These are phyloP conservation scores for Linurgus olivaceus DNA, from an alignment of 2,797 vertebrate species.

Conservation along the genomic window DNA sequence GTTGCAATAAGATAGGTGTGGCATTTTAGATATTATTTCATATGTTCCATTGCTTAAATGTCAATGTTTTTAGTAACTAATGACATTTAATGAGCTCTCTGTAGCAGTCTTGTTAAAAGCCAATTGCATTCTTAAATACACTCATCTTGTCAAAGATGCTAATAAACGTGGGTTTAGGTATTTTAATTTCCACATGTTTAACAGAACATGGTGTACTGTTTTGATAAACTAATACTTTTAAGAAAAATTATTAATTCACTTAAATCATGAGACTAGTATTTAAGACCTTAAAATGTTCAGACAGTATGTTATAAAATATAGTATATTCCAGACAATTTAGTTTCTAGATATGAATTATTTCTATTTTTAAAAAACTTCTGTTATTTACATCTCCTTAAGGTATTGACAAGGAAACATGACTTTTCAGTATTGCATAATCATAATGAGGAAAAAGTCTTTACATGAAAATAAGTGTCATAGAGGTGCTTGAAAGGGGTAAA, in stretches of 20 bases:
- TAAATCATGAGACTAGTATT: neutral
- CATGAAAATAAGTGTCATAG: neutral
- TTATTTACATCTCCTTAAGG: neutral
- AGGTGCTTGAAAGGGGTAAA: neutral
- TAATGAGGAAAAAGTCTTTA: neutral
- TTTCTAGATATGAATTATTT: neutral
- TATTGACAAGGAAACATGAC: neutral
- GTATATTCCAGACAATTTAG: neutral
- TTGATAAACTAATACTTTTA: neutral
- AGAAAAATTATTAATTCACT: neutral
- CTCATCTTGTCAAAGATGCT: neutral
- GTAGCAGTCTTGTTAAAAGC: neutral
- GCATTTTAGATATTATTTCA: neutral
- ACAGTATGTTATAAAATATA: neutral
- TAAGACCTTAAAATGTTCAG: neutral
- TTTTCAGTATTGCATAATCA: neutral
- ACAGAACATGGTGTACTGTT: neutral
- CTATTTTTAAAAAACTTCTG: neutral
- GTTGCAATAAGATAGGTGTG: neutral
- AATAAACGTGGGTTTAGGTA: neutral
- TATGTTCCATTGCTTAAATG: constrained; percentile 20
- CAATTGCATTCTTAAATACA: neutral
- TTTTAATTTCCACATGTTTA: neutral
- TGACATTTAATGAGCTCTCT: neutral
- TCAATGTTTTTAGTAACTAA: constrained; percentile 15